Percentiles rank a stretch among this genome's conserved stretches.
phyloP scores from a whole-genome alignment of 2,888 invertebrate genomes.

The Portevinia maculata region DNA sequence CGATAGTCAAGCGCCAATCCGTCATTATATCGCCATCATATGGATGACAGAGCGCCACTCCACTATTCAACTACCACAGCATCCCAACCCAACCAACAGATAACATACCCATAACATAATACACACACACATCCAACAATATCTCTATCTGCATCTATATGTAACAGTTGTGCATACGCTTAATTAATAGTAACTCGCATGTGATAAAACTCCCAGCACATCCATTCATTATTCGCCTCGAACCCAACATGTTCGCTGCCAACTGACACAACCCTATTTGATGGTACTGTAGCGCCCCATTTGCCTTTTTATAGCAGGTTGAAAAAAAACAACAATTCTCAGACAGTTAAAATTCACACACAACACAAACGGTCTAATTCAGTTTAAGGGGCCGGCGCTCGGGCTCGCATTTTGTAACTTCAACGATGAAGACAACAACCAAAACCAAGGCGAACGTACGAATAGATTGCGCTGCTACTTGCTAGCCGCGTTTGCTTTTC shows the following conservation, averaged over 20 bases:
- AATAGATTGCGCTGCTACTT: constrained; percentile 21
- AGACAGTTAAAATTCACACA: constrained; percentile 30
- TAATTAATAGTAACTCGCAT: constrained; percentile 67
- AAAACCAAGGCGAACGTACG: constrained; percentile 8
- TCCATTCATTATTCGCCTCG: constrained; percentile 66
- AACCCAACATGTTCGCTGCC: constrained; percentile 45
- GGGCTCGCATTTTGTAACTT: constrained; percentile 8
- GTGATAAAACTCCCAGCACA: constrained; percentile 50
- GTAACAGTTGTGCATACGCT: constrained; percentile 37
- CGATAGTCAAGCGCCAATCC: too few species aligned
- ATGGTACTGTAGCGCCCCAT: constrained; percentile 49
- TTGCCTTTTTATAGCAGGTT: constrained; percentile 59
- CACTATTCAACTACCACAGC: constrained; percentile 50
- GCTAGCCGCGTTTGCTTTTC: constrained; percentile 1
- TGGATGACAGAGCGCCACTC: constrained; percentile 56
- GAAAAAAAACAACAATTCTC: constrained; percentile 12
- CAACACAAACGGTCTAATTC: constrained; percentile 36
- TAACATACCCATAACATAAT: background rate
- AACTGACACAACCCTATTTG: constrained; percentile 36
- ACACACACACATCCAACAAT: background rate
- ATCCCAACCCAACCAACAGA: constrained; percentile 12
- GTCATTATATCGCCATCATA: constrained; percentile 16
- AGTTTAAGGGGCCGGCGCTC: constrained; percentile 65
- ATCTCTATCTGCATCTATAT: constrained; percentile 47
- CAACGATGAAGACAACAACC: constrained; percentile 23